These are phyloP conservation scores for Blastobasis lacticolella DNA, from an alignment of 2,888 invertebrate species.

Conservation along the genomic window DNA sequence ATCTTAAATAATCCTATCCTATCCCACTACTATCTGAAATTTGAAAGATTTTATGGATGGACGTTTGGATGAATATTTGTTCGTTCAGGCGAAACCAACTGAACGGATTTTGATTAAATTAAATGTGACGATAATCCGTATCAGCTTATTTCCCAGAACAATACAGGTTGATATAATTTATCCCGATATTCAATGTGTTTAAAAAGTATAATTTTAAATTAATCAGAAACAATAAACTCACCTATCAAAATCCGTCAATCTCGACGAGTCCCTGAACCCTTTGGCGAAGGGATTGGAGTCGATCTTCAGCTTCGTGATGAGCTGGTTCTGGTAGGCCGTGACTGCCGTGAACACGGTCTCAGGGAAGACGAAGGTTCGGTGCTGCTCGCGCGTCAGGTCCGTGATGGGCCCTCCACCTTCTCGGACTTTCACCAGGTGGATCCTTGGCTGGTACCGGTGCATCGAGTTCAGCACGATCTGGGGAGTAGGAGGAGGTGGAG, in stretches of 20 bases:
- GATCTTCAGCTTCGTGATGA: constrained; percentile 98
- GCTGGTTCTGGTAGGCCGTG: constrained; percentile 99
- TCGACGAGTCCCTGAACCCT: constrained; percentile 96
- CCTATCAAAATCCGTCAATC: constrained; percentile 95
- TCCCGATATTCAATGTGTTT: too few relatives aligned
- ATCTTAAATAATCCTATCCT: too few relatives aligned
- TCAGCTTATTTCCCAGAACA: too few relatives aligned
- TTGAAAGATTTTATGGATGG: too few relatives aligned
- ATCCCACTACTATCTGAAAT: too few relatives aligned
- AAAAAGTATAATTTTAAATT: too few relatives aligned
- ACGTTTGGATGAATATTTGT: too few relatives aligned
- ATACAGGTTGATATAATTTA: too few relatives aligned
- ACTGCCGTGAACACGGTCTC: constrained; percentile 99
- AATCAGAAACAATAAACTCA: constrained; percentile 34
- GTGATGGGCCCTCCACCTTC: constrained; percentile 81
- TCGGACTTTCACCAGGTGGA: constrained; percentile 90
- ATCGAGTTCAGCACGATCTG: constrained; percentile 99
- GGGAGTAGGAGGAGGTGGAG: constrained; percentile 22
- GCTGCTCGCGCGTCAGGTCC: constrained; percentile 92
- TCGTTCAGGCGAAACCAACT: too few relatives aligned
- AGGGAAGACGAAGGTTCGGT: constrained; percentile 96
- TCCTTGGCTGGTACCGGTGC: constrained; percentile 99
- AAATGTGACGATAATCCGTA: too few relatives aligned
- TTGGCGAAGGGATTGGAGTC: constrained; percentile 99
- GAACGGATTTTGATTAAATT: too few relatives aligned